Base-by-base conservation (phyloP, 1,140 invertebrate genomes). In the Papilio helenus region DNA sequence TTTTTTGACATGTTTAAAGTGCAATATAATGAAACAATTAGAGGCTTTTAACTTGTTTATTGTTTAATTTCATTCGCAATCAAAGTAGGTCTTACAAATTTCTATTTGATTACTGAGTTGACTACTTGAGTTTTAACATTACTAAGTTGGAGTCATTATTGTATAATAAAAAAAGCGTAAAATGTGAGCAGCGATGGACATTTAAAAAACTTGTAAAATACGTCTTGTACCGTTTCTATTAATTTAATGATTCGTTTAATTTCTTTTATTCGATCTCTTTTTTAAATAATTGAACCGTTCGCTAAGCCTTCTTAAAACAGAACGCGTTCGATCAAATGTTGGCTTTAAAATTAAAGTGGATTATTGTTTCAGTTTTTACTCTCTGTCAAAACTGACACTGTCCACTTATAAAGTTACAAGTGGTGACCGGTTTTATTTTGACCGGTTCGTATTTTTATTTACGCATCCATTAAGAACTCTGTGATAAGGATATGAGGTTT, bases 351-450 rank as follows among this genome's bases (percentile, higher is more conserved):
- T 72, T 58, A 58, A 77, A 77, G n/a, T 42, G n/a, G 76, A 65
- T 77, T 77, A 77, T 77, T 77, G 76, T 77, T 77, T 77, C 55
- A 77, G 76, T 77, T 77, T 77, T 77, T 77, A 77, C 42, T 77
- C 55, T 65, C 58, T 58, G 76, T 77, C 76, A 77, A 77, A 77
- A 77, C 76, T 77, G 76, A 77, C 76, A 77, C 76, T 77, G 76
- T 77, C 76, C 76, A 77, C 76, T 77, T 77, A 77, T 77, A 77
- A 77, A 77, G 76, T 77, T 65, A 77, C 76, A 77, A 77, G 76
- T 77, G 76, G 39, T 77, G 76, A 42, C 76, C 76, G 76, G 76
- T 77, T 77, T 77, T 77, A 26, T 77, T 77, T 61, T 77, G 76
- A 77, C 76, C 55, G 20, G 76, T 77, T 77, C 39, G 58, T 42